Evolutionary conservation across 30 jellyfish, hydroid and myxozoan species (phyloP).

Genomic region (Turritopsis dohrnii): DNA sequence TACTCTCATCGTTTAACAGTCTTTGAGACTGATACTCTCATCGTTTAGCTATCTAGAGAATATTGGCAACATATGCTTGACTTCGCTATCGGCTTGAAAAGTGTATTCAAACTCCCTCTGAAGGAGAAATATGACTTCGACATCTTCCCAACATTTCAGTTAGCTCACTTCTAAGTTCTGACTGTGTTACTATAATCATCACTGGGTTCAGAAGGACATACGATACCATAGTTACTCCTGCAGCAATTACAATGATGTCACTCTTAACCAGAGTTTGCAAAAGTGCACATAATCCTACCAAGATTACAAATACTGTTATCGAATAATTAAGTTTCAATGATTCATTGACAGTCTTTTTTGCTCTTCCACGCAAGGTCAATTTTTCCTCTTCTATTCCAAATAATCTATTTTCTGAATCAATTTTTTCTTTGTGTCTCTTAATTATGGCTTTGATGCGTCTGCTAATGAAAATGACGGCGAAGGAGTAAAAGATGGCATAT

Average conservation of each 20-base stretch:
- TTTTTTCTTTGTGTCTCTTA: neutral
- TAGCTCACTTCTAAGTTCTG: neutral
- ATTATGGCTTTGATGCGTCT: neutral
- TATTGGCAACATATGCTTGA: too few relatives aligned
- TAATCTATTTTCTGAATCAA: too few relatives aligned
- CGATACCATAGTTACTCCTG: neutral
- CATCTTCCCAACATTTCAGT: too few relatives aligned
- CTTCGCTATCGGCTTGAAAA: too few relatives aligned
- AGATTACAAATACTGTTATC: neutral
- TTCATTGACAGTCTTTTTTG: neutral
- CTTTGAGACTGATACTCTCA: too few relatives aligned
- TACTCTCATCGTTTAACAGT: too few relatives aligned
- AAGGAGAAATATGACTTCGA: too few relatives aligned
- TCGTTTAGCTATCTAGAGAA: too few relatives aligned
- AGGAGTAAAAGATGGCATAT: neutral
- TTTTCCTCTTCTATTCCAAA: neutral
- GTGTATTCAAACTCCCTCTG: too few relatives aligned
- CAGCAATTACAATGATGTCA: neutral
- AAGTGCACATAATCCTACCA: neutral
- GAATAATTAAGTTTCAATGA: neutral
- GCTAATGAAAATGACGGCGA: neutral
- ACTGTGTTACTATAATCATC: neutral
- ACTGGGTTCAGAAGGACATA: neutral
- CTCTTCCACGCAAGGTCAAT: neutral
- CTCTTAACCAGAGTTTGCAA: neutral